A percentile compares a stretch with the other conserved stretches of the same genome.
phyloP scores from a whole-genome alignment of 2,888 invertebrate species.

The Abscondita cerata region DNA sequence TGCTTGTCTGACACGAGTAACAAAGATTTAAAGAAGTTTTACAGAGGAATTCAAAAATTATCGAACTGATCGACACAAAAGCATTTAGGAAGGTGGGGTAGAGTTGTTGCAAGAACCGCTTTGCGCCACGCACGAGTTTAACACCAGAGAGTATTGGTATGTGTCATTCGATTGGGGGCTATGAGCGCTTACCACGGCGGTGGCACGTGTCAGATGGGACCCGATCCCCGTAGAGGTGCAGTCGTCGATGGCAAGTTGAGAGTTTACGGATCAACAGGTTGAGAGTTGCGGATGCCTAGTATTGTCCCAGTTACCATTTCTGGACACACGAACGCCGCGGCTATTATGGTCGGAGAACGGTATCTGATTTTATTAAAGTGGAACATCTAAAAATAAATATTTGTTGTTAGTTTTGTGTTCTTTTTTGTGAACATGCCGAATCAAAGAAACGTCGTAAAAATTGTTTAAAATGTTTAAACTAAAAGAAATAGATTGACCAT shows the following conservation, averaged over 20 bases:
- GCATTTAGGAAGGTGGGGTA: slow-evolving; percentile 61
- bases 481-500: too few species aligned
- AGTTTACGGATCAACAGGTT: slow-evolving; percentile 66
- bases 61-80: slow-evolving; percentile 56
- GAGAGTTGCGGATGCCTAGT: slow-evolving; percentile 72
- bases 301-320: slow-evolving; percentile 68
- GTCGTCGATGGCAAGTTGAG: slow-evolving; percentile 68
- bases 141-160: slow-evolving; percentile 72
- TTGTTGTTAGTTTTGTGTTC: background rate
- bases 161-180: slow-evolving; percentile 63
- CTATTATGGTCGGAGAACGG: slow-evolving; percentile 75
- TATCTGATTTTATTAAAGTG: slow-evolving; percentile 59
- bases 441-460: too few species aligned
- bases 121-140: slow-evolving; percentile 60
- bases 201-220: slow-evolving; percentile 75
- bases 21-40: slow-evolving; percentile 67
- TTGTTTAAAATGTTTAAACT: too few species aligned
- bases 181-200: slow-evolving; percentile 71
- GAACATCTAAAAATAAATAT: background rate
- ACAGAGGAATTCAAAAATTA: slow-evolving; percentile 63
- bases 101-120: slow-evolving; percentile 58
- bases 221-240: slow-evolving; percentile 63
- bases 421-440: too few species aligned
- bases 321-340: slow-evolving; percentile 72
- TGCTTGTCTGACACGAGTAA: slow-evolving; percentile 57